Base-by-base conservation (phyloP, 1,140 invertebrate species). In the Zelostemma sp. region DNA sequence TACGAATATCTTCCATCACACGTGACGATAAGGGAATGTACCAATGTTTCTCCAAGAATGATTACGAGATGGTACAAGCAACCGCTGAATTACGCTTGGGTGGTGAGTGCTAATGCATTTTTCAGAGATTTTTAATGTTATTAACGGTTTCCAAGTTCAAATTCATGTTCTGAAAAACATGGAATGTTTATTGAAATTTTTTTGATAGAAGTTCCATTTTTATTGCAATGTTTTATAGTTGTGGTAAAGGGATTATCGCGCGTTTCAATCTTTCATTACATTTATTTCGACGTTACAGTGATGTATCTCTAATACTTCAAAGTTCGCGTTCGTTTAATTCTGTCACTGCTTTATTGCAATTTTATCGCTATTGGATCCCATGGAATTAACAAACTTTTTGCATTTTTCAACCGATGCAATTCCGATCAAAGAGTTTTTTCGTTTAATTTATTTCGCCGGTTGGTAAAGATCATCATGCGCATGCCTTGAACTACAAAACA, bases 31-130 rank as follows among this genome's bases (percentile, higher is more conserved):
- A 92, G 60, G 95, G 95, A 1, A 92, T 95, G 88, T 97, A 96
- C 84, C 95, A 96, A 71, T 98, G 96, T 80, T 92, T 95, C 64
- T 94, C 93, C 1, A 91, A 89, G 67, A 94, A 95, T 72, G 92
- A 94, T 58, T 93, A 91, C 80, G 93, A 95, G 76, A 93, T 95
- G 85, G 92, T 91, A 15, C 93, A 95, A 77, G 93, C 93, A 0
- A 91, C 91, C 8, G 90, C 94, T 0, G 93, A 95, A 78, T 87
- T 96, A 6, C 88, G 91, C 66, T 89, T 97, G 63, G 93, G 95
- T 71, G 93, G 94, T 96, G 87, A 89, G 84, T 78, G 49, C 25
- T 15, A 14, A 12, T 11, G 9, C 11, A 46, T 19, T 21, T 19
- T 11, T 46, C 6, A 17, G 18, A 11, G 16, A 46, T 9, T 19